Conservation (phyloP, 2,113 vertebrate species). For the Etia nguti region DNA sequence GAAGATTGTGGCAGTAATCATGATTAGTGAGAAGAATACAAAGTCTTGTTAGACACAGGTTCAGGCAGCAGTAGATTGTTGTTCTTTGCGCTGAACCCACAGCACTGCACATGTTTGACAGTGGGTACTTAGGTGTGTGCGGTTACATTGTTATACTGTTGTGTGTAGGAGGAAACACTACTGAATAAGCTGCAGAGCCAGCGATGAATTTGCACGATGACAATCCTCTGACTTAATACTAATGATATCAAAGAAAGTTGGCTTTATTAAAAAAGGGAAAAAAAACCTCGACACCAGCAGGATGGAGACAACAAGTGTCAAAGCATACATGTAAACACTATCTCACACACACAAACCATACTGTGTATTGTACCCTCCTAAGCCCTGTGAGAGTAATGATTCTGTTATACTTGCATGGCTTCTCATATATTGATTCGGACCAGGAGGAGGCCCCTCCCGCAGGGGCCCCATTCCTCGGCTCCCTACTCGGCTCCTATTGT, state of each 20-base stretch:
- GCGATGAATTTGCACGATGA: neutral
- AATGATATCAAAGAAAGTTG: conserved; percentile 23
- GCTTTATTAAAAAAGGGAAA: neutral
- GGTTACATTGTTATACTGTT: neutral
- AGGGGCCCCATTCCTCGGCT: conserved; percentile 45
- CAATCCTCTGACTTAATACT: neutral
- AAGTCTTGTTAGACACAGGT: conserved; percentile 60
- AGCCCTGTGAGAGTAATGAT: conserved; percentile 66
- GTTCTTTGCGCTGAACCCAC: conserved; percentile 15
- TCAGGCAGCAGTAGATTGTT: conserved; percentile 38
- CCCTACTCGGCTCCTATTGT: conserved; percentile 51
- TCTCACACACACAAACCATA: conserved; percentile 26
- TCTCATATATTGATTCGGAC: conserved; percentile 75
- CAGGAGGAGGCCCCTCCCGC: conserved; percentile 57
- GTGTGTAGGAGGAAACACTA: neutral
- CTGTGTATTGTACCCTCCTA: conserved; percentile 42
- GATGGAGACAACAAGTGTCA: conserved; percentile 66
- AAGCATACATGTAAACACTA: neutral
- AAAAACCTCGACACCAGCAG: neutral
- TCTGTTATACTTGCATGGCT: conserved; percentile 74
- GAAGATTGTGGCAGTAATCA: conserved; percentile 59
- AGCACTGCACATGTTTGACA: conserved; percentile 3
- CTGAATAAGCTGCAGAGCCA: neutral
- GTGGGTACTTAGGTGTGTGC: conserved; percentile 2
- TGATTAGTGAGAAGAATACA: conserved; percentile 57